Percentiles rank a stretch among this genome's conserved stretches.
These are phyloP conservation scores for Furnarius figulus DNA, from an alignment of 2,113 vertebrate genomes.

Conservation along the genomic window DNA sequence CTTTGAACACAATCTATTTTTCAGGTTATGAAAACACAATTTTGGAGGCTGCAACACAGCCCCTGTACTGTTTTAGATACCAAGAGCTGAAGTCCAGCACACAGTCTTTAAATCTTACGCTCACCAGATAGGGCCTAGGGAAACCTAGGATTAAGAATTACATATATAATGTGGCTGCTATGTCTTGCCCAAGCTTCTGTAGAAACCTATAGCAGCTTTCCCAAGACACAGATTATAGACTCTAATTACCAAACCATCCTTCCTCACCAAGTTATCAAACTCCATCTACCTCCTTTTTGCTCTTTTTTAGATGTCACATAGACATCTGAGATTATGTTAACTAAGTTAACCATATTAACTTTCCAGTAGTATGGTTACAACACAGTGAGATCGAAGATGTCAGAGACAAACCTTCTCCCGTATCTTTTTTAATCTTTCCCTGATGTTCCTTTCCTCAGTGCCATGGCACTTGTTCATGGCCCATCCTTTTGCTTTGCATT, in stretches of 20 bases:
- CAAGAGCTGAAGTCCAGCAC: background rate
- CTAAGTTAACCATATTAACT: background rate
- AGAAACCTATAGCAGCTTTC: background rate
- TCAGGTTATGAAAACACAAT: background rate
- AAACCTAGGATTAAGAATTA: background rate
- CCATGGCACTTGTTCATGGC: background rate
- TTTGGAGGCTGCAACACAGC: background rate
- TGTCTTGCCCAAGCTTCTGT: accelerated
- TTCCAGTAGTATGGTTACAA: background rate
- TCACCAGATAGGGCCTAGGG: background rate
- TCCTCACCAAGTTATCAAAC: background rate
- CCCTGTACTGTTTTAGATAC: background rate
- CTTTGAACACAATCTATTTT: background rate
- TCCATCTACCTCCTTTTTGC: background rate
- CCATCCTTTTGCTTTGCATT: background rate
- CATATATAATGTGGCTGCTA: too few relatives aligned
- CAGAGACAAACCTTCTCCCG: background rate
- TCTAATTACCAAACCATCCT: background rate
- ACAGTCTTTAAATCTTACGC: background rate
- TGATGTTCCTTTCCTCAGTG: background rate
- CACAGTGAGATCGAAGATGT: background rate
- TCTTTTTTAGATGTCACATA: background rate
- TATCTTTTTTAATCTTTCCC: background rate
- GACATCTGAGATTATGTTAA: background rate
- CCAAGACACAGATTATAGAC: background rate